These are phyloP conservation scores for Dryocosmus kuriphilus DNA, from an alignment of 2,888 invertebrate species.

Conservation along the genomic window DNA sequence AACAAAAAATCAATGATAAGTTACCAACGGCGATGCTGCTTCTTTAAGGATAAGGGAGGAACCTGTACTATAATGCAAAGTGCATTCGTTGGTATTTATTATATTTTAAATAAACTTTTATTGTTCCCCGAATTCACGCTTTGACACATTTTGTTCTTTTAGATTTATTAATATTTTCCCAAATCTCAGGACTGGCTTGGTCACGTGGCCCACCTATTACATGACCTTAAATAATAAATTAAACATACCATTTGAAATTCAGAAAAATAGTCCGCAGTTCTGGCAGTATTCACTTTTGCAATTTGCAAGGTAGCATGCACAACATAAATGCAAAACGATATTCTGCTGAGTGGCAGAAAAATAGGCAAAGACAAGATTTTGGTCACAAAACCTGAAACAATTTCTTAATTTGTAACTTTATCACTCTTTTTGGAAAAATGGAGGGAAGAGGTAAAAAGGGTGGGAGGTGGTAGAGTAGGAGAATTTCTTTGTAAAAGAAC, in stretches of 20 bases:
- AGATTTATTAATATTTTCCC: no score
- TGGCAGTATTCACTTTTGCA: constrained; percentile 39
- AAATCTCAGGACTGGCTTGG: no score
- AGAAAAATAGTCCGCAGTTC: constrained; percentile 54
- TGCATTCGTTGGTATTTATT: no score
- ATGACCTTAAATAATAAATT: not conserved
- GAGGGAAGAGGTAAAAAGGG: not conserved
- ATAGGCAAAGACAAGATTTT: constrained; percentile 57
- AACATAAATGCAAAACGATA: constrained; percentile 63
- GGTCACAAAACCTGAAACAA: constrained; percentile 55
- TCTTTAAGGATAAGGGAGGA: no score
- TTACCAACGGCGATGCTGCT: no score
- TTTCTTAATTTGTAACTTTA: not conserved
- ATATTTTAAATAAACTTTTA: no score
- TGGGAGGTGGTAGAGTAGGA: not conserved
- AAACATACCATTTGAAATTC: constrained; percentile 45
- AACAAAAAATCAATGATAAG: no score
- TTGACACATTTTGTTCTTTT: no score
- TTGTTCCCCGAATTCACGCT: no score
- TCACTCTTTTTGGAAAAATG: not conserved
- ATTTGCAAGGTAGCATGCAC: constrained; percentile 57
- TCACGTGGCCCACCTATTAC: no score
- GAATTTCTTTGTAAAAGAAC: not conserved
- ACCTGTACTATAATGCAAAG: no score
- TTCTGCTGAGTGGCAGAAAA: constrained; percentile 60